These are phyloP conservation scores for Cricetomys ansorgei DNA, from an alignment of 2,113 vertebrate genomes.

Conservation along the genomic window DNA sequence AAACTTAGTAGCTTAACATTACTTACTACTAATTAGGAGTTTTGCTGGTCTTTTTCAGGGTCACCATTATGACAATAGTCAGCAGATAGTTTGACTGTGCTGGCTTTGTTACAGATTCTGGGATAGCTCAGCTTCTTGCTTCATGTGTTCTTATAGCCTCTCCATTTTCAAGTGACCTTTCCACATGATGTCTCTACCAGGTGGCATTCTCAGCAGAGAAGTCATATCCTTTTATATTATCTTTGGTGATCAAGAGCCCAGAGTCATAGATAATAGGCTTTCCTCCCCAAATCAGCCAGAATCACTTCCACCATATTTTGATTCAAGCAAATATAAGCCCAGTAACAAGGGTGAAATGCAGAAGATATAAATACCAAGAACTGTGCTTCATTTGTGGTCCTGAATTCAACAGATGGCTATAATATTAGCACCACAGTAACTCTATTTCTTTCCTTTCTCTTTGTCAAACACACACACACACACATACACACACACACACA, in stretches of 20 bases:
- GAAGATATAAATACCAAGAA: background rate
- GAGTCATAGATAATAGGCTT: background rate
- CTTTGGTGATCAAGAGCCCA: background rate
- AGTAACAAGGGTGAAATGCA: background rate
- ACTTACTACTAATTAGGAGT: background rate
- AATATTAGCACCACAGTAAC: background rate
- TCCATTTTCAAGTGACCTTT: background rate
- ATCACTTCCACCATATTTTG: background rate
- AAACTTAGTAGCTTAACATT: background rate
- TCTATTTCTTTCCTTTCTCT: background rate
- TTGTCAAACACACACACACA: background rate
- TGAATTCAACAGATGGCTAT: background rate
- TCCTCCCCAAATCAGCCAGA: background rate
- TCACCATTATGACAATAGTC: background rate
- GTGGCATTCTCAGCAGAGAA: background rate
- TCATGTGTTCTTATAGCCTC: background rate
- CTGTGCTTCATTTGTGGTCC: background rate
- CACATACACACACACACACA: too few species aligned
- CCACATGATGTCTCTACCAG: background rate
- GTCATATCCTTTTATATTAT: conserved; percentile 10
- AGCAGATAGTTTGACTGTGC: background rate
- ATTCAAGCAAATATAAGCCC: background rate
- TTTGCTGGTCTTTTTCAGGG: background rate
- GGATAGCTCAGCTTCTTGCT: background rate
- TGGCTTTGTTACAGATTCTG: background rate